A percentile compares a stretch with the other conserved stretches of the same genome.
These are phyloP conservation scores for Ptiloglossa arizonensis DNA, from an alignment of 1,140 invertebrate genomes.

Conservation along the genomic window DNA sequence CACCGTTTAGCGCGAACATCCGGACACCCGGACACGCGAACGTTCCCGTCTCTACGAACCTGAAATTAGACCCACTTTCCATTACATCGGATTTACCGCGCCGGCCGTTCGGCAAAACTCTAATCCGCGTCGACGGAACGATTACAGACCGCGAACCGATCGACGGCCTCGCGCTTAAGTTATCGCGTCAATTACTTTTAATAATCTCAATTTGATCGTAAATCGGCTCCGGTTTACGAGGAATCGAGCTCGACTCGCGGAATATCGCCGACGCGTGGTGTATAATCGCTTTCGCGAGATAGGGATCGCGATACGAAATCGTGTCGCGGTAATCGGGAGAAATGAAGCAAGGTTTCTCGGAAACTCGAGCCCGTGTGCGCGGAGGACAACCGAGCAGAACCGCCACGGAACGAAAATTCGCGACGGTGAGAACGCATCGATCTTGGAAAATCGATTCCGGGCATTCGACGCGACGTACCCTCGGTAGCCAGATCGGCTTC, in stretches of 20 bases:
- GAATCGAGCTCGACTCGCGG: neutral
- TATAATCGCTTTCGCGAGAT: slow-evolving; percentile 11
- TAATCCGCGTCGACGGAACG: neutral
- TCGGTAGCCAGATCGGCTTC: too few relatives aligned
- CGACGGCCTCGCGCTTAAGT: neutral
- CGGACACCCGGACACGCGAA: neutral
- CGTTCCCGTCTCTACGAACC: neutral
- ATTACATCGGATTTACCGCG: neutral
- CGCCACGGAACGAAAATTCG: neutral
- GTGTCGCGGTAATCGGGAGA: neutral
- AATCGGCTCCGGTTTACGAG: slow-evolving; percentile 13
- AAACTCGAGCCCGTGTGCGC: too few relatives aligned
- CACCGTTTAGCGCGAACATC: slow-evolving; percentile 26
- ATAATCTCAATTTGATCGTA: slow-evolving; percentile 20
- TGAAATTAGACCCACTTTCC: slow-evolving; percentile 2
- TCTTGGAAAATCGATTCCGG: too few relatives aligned
- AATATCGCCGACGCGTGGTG: neutral
- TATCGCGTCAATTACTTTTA: slow-evolving; percentile 32
- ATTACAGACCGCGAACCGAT: neutral
- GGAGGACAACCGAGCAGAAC: too few relatives aligned
- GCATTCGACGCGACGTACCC: too few relatives aligned
- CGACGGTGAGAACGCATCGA: too few relatives aligned
- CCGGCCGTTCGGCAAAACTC: neutral
- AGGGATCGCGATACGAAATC: slow-evolving; percentile 3
- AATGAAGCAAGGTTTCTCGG: neutral